phyloP scores from a whole-genome alignment of 2,113 vertebrate genomes.

The Isurus oxyrinchus region DNA sequence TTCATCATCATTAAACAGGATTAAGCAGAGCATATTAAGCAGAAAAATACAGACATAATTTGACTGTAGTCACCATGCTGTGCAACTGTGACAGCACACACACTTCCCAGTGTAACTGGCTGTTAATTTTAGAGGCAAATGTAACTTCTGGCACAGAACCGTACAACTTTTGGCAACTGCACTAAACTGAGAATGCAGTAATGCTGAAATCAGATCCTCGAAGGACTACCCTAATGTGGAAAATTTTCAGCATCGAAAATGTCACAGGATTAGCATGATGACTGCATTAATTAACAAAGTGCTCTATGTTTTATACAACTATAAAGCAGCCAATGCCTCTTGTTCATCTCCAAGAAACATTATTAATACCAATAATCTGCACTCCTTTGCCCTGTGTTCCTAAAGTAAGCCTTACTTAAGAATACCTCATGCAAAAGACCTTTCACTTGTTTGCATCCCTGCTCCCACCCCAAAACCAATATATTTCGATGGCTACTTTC shows the following conservation, averaged over 20 bases:
- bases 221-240: conserved; percentile 31
- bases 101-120: conserved; percentile 19
- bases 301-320: neutral
- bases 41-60: conserved; percentile 73
- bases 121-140: conserved; percentile 23
- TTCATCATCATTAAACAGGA: conserved; percentile 70
- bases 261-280: conserved; percentile 18
- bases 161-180: conserved; percentile 28
- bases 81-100: conserved; percentile 39
- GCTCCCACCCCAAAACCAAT: neutral
- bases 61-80: conserved; percentile 62
- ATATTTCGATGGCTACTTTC: conserved; percentile 55
- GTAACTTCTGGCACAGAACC: conserved; percentile 11
- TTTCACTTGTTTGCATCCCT: neutral
- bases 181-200: conserved; percentile 20
- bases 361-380: neutral
- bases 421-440: neutral
- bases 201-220: conserved; percentile 25
- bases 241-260: conserved; percentile 22
- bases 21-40: conserved; percentile 70
- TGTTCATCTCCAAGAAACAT: neutral
- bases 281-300: conserved; percentile 23
- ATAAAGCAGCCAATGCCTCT: neutral
- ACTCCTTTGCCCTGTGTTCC: neutral
- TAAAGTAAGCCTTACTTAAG: neutral